Evolutionary conservation across 2,113 vertebrate genomes (phyloP).

Genomic region (Mastomys coucha): DNA sequence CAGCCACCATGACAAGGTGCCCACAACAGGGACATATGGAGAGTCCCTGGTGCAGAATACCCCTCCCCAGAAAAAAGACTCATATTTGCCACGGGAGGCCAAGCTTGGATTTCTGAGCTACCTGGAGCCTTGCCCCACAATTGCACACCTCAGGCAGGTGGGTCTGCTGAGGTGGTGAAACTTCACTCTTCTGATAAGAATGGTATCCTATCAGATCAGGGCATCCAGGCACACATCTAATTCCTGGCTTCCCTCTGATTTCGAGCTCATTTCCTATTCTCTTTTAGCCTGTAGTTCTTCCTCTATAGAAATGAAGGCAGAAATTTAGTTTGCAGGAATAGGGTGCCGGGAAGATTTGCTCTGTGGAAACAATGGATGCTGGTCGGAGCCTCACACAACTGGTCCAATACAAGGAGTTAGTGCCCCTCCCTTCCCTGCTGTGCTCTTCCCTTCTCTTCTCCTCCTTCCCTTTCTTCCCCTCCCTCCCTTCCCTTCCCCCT

Average conservation of each 20-base stretch:
- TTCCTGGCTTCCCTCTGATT: neutral
- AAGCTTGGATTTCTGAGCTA: neutral
- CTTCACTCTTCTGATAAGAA: too few relatives aligned
- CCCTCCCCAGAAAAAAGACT: neutral
- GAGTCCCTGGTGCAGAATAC: neutral
- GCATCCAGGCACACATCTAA: neutral
- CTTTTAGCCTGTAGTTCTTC: neutral
- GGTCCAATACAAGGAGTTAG: neutral
- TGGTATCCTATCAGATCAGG: too few relatives aligned
- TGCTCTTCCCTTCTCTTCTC: fast-evolving
- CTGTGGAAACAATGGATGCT: neutral
- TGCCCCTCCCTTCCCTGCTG: fast-evolving
- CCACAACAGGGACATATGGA: neutral
- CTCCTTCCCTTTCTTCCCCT: fast-evolving
- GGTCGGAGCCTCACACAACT: neutral
- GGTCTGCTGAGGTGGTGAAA: neutral
- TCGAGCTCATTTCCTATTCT: neutral
- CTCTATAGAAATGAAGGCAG: neutral
- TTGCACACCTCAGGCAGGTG: neutral
- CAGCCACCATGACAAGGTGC: slow-evolving; percentile 60
- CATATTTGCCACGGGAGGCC: neutral
- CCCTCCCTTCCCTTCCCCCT: fast-evolving
- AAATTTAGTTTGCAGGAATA: neutral
- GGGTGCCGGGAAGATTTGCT: neutral
- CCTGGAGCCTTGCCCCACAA: neutral